These are phyloP conservation scores for Periophthalmus magnuspinnatus DNA, from an alignment of 2,797 vertebrate genomes.

Conservation along the genomic window DNA sequence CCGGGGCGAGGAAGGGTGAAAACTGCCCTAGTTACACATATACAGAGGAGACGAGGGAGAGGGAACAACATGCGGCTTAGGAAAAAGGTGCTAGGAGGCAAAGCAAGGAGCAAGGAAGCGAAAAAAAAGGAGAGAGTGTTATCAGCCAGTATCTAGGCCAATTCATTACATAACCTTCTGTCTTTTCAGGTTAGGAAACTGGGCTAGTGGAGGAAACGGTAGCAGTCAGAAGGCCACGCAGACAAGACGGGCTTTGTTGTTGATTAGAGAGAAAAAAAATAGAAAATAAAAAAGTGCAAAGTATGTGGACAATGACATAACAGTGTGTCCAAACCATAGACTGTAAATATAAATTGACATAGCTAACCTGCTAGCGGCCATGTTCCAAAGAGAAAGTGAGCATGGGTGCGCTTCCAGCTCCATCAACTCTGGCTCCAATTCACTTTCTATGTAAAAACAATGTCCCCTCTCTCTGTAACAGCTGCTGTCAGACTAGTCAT, in stretches of 20 bases:
- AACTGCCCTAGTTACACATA: slow-evolving; percentile 65
- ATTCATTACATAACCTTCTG: slow-evolving; percentile 69
- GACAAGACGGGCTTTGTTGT: slow-evolving; percentile 32
- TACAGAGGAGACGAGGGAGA: slow-evolving; percentile 31
- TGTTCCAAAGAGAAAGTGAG: too few species aligned
- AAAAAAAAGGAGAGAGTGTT: slow-evolving; percentile 44
- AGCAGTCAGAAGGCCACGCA: slow-evolving; percentile 39
- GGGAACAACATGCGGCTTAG: slow-evolving; percentile 6
- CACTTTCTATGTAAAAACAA: too few species aligned
- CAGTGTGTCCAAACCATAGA: background rate
- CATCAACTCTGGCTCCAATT: too few species aligned
- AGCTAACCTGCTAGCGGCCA: too few species aligned
- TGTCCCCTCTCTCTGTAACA: too few species aligned
- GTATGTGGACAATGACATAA: background rate
- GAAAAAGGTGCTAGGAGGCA: slow-evolving; percentile 29
- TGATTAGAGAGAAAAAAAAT: slow-evolving; percentile 2
- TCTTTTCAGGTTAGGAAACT: slow-evolving; percentile 69
- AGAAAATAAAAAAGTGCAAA: background rate
- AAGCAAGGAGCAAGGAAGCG: slow-evolving; percentile 24
- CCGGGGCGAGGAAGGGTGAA: slow-evolving; percentile 54
- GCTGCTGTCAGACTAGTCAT: too few species aligned
- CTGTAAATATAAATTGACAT: too few species aligned
- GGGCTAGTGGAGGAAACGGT: slow-evolving; percentile 50
- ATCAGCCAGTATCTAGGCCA: slow-evolving; percentile 68
- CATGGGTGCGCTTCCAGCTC: too few species aligned